Conservation (phyloP, 2,888 invertebrate genomes). For the Lycocerus yunnanus region DNA sequence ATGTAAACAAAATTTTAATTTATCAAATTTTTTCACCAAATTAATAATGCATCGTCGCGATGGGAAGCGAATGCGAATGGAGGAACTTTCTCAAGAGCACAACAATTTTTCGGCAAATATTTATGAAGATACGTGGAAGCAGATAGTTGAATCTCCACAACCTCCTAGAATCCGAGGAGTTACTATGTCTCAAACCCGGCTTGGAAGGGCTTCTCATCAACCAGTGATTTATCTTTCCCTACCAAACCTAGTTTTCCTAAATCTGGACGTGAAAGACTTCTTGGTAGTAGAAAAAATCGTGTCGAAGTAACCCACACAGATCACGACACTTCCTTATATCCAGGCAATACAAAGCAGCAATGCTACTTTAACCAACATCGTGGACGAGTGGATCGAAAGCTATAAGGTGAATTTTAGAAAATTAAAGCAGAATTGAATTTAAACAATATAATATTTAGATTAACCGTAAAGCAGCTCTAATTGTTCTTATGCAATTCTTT, state of each 20-base stretch:
- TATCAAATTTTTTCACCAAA: too few species aligned
- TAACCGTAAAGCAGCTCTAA: conserved; percentile 87
- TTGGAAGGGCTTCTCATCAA: conserved; percentile 13
- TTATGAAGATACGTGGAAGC: conserved; percentile 48
- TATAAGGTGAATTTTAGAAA: conserved; percentile 70
- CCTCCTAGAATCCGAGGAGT: conserved; percentile 67
- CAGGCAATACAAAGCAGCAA: conserved; percentile 82
- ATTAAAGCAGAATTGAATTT: neutral
- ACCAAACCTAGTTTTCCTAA: conserved; percentile 48
- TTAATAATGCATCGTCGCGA: conserved; percentile 85
- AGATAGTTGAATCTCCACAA: conserved; percentile 60
- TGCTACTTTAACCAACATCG: conserved; percentile 81
- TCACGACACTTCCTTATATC: conserved; percentile 84
- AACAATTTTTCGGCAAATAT: conserved; percentile 63
- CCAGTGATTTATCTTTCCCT: conserved; percentile 44
- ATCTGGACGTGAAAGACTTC: conserved; percentile 51
- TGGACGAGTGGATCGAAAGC: conserved; percentile 99
- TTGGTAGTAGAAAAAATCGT: conserved; percentile 60
- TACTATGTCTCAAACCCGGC: conserved; percentile 65
- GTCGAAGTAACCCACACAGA: conserved; percentile 60
- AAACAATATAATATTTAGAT: conserved; percentile 40
- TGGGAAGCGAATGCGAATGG: conserved; percentile 91
- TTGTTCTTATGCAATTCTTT: conserved; percentile 97
- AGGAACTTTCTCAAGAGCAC: conserved; percentile 88
- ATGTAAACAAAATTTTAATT: too few species aligned